phyloP scores from a whole-genome alignment of 2,797 vertebrate species.

The Harpagifer antarcticus region DNA sequence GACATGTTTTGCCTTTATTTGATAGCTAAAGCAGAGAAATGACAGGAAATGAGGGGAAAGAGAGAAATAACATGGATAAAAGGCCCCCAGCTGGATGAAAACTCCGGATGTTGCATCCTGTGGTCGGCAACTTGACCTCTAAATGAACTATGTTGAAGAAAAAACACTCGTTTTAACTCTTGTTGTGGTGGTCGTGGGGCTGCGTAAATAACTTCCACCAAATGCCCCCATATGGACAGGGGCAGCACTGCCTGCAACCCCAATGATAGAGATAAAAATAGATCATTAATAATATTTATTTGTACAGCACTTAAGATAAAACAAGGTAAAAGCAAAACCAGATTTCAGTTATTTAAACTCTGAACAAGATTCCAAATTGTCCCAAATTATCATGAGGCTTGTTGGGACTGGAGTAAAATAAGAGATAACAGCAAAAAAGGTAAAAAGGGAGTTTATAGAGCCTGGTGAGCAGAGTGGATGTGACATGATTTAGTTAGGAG shows the following conservation, averaged over 20 bases:
- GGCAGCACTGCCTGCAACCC: neutral
- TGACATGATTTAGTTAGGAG: slow-evolving; percentile 44
- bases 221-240: neutral
- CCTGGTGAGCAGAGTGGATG: slow-evolving; percentile 1
- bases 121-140: neutral
- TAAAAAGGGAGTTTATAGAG: slow-evolving; percentile 1
- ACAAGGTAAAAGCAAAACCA: neutral
- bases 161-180: too few species aligned
- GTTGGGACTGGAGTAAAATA: neutral
- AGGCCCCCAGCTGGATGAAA: neutral
- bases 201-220: neutral
- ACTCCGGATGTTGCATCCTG: neutral
- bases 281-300: neutral
- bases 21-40: neutral
- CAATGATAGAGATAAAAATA: neutral
- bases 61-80: neutral
- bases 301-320: neutral
- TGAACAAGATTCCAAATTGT: neutral
- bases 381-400: neutral
- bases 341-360: too few species aligned
- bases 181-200: neutral
- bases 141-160: neutral
- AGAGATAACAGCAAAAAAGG: slow-evolving; percentile 14
- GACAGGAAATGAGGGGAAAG: neutral
- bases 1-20: neutral